phyloP scores from a whole-genome alignment of 2,888 invertebrate species.

The Lepidocyrtinus sp. region DNA sequence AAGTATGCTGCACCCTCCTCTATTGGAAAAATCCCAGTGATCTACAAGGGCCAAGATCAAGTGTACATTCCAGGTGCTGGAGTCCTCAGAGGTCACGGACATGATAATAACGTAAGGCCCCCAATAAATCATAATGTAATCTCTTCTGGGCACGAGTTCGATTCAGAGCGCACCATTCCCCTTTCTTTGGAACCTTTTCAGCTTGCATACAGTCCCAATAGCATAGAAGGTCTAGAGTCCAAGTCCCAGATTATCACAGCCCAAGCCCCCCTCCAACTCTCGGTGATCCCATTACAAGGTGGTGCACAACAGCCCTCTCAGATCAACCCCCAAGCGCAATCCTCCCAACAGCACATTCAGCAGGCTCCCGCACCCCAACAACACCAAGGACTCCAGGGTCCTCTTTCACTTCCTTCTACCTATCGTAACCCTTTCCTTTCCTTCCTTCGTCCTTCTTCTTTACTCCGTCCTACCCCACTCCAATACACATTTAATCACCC shows the following conservation, averaged over 20 bases:
- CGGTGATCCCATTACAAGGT: neutral
- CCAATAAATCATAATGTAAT: neutral
- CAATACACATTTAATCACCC: slow-evolving; percentile 28
- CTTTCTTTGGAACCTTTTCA: too few species aligned
- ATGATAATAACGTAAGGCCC: slow-evolving; percentile 16
- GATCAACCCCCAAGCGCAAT: slow-evolving; percentile 6
- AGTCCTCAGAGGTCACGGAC: slow-evolving; percentile 28
- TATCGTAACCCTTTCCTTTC: slow-evolving; percentile 22
- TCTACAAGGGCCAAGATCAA: slow-evolving; percentile 21
- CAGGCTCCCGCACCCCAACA: neutral
- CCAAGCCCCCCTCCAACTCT: neutral
- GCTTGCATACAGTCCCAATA: slow-evolving; percentile 10
- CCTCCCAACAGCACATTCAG: slow-evolving; percentile 19
- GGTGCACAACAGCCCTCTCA: neutral
- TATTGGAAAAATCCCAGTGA: neutral
- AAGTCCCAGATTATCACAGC: slow-evolving; percentile 19
- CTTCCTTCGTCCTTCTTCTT: slow-evolving; percentile 15
- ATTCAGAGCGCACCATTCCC: too few species aligned
- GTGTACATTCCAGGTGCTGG: slow-evolving; percentile 11
- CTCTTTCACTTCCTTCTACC: slow-evolving; percentile 18
- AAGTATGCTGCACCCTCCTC: neutral
- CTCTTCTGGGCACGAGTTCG: too few species aligned
- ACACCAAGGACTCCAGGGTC: slow-evolving; percentile 34
- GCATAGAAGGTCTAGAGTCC: slow-evolving; percentile 30
- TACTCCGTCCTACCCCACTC: slow-evolving; percentile 34